Conservation (phyloP, 2,888 invertebrate genomes). For the Scaptomyza flava region DNA sequence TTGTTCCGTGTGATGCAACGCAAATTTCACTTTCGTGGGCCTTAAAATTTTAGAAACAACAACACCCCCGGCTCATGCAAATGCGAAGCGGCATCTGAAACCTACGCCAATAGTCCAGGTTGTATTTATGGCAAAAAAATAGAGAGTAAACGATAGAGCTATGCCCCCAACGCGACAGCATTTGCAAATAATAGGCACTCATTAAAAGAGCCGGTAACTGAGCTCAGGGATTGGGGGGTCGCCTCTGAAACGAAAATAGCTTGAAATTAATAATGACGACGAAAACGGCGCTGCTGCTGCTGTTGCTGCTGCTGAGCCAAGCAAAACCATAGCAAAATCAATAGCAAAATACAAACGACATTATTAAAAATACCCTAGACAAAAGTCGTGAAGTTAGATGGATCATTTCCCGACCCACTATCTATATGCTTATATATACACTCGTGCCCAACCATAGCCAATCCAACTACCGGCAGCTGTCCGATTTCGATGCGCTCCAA, state of each 20-base stretch:
- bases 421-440: no score
- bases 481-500: conserved; percentile 54
- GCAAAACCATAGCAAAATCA: conserved; percentile 43
- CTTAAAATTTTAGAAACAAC: conserved; percentile 1
- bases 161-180: conserved; percentile 33
- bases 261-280: conserved; percentile 48
- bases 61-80: conserved; percentile 54
- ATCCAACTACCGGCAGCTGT: conserved; percentile 74
- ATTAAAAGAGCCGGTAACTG: conserved; percentile 15
- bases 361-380: conserved; percentile 71
- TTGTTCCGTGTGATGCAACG: not conserved
- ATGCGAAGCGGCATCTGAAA: conserved; percentile 64
- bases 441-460: not conserved
- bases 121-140: conserved; percentile 71
- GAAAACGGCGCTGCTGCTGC: not conserved
- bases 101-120: conserved; percentile 41
- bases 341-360: conserved; percentile 68
- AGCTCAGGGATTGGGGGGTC: conserved; percentile 20
- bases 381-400: conserved; percentile 60
- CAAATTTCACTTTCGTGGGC: conserved; percentile 38
- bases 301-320: conserved; percentile 22
- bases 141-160: conserved; percentile 37
- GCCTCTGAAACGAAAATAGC: conserved; percentile 55
- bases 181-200: conserved; percentile 51
- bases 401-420: conserved; percentile 6